phyloP scores from a whole-genome alignment of 1,140 invertebrate species.

The Hycleus phaleratus region DNA sequence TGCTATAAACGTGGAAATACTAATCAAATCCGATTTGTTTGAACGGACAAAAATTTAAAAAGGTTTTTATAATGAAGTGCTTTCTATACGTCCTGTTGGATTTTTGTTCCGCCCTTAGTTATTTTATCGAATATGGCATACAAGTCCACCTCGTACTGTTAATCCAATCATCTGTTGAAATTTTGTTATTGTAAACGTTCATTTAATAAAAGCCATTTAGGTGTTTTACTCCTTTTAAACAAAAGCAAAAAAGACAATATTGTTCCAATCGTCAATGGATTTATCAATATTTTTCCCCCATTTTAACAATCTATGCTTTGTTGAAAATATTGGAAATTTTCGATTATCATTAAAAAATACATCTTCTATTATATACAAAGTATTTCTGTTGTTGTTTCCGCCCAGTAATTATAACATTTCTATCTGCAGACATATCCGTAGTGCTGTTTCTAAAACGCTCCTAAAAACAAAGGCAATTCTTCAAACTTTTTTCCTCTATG shows the following conservation, averaged over 20 bases:
- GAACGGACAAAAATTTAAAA: conserved; percentile 31
- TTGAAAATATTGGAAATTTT: no score
- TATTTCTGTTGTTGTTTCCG: no score
- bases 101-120: conserved; percentile 29
- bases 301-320: no score
- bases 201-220: conserved; percentile 24
- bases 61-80: conserved; percentile 34
- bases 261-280: neutral
- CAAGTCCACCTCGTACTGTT: conserved; percentile 25
- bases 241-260: neutral
- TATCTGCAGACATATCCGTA: no score
- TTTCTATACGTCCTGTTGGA: conserved; percentile 29
- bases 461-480: neutral
- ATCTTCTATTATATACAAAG: no score
- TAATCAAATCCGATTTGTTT: conserved; percentile 35
- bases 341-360: no score
- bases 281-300: no score
- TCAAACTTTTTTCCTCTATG: conserved; percentile 1
- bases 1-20: conserved; percentile 19
- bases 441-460: neutral
- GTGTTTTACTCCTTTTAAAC: conserved; percentile 11
- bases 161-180: conserved; percentile 30
- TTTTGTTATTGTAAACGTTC: conserved; percentile 31
- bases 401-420: no score
- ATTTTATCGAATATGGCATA: conserved; percentile 31